Conservation (phyloP, 2,113 vertebrate species). For the Mola mola region DNA sequence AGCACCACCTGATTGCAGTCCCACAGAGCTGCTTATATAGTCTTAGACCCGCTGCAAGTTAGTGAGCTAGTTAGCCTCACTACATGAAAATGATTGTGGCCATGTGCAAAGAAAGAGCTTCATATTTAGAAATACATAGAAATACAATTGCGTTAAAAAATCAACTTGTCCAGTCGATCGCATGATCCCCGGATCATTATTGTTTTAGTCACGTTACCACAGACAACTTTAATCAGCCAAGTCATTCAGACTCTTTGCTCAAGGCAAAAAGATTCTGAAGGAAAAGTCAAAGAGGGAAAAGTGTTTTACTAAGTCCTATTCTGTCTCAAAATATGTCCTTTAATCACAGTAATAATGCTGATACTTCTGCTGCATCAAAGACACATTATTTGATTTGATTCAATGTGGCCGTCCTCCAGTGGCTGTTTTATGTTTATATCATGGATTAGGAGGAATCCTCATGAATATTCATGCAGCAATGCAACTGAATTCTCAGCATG, state of each 20-base stretch:
- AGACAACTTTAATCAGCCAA: constrained; percentile 16
- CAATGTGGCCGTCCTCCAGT: constrained; percentile 68
- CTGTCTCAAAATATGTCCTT: constrained; percentile 37
- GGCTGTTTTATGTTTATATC: constrained; percentile 79
- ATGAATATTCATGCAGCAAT: constrained; percentile 77
- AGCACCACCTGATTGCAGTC: too few relatives aligned
- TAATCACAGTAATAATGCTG: constrained; percentile 65
- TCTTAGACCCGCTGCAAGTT: too few relatives aligned
- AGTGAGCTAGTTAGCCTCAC: too few relatives aligned
- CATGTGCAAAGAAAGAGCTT: background rate
- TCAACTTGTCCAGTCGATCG: background rate
- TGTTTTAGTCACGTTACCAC: constrained; percentile 1
- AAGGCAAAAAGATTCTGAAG: constrained; percentile 17
- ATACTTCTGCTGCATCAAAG: constrained; percentile 70
- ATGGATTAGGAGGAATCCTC: constrained; percentile 59
- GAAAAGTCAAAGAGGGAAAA: constrained; percentile 5
- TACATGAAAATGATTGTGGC: constrained; percentile 1
- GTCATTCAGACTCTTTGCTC: constrained; percentile 26
- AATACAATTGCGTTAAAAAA: background rate
- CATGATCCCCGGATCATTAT: constrained; percentile 5
- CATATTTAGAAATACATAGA: constrained; percentile 3
- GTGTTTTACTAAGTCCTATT: constrained; percentile 47
- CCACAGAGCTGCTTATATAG: too few relatives aligned
- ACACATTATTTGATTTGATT: constrained; percentile 75
- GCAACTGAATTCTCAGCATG: constrained; percentile 69